Percentiles rank a stretch among this genome's conserved stretches.
phyloP scores from a whole-genome alignment of 2,888 invertebrate genomes.

The Zygogramma bicolorata region DNA sequence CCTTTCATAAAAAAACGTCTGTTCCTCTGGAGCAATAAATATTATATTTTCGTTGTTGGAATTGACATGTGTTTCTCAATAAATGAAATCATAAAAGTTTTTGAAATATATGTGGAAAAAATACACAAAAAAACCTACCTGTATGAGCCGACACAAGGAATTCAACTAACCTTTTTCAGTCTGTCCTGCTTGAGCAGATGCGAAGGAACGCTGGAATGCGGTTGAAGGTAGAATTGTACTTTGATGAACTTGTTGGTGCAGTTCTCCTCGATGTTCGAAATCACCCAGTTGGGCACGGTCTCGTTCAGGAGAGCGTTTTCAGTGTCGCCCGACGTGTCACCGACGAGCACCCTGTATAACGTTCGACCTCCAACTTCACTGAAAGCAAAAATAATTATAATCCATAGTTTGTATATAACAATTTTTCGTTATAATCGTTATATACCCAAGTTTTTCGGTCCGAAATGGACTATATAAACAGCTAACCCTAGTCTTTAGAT shows the following conservation, averaged over 20 bases:
- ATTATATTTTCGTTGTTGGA: too few relatives aligned
- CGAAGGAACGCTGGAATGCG: constrained; percentile 84
- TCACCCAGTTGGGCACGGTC: constrained; percentile 96
- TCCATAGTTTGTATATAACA: too few relatives aligned
- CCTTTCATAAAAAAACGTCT: too few relatives aligned
- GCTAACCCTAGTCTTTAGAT: too few relatives aligned
- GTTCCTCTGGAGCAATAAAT: too few relatives aligned
- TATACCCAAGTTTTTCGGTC: too few relatives aligned
- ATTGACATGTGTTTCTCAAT: too few relatives aligned
- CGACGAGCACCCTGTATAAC: constrained; percentile 87
- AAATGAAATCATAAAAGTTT: too few relatives aligned
- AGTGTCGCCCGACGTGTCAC: constrained; percentile 94
- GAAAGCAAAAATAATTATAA: constrained; percentile 53
- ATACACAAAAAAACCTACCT: background rate
- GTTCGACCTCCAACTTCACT: constrained; percentile 97
- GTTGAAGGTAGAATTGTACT: constrained; percentile 95
- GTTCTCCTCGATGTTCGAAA: constrained; percentile 93
- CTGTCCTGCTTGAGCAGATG: constrained; percentile 76
- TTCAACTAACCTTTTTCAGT: constrained; percentile 79
- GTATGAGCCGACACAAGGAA: background rate
- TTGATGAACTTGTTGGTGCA: constrained; percentile 96
- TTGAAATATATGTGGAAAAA: too few relatives aligned
- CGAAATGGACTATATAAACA: too few relatives aligned
- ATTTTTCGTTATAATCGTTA: too few relatives aligned
- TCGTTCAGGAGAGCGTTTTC: constrained; percentile 93